Percentiles rank a stretch among this genome's conserved stretches.
Evolutionary conservation across 2,888 invertebrate species (phyloP).

Genomic region (Sinodicranocentrus sp.): DNA sequence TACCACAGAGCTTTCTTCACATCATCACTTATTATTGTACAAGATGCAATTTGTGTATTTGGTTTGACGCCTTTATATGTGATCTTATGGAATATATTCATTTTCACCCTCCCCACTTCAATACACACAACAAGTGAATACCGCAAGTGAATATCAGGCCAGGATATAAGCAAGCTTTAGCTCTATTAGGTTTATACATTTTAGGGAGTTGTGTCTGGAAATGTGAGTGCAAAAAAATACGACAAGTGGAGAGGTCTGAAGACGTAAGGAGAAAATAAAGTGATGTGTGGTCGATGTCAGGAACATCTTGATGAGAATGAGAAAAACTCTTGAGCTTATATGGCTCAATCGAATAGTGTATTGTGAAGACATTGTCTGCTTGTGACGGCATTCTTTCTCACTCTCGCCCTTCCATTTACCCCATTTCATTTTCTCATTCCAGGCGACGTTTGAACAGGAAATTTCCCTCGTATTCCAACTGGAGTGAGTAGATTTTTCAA

Average conservation of each 20-base stretch:
- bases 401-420: conserved; percentile 40
- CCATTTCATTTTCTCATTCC: conserved; percentile 57
- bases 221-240: too few relatives aligned
- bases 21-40: too few relatives aligned
- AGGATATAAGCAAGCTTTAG: too few relatives aligned
- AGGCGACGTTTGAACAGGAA: conserved; percentile 45
- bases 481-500: conserved; percentile 9
- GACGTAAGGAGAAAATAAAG: conserved; percentile 56
- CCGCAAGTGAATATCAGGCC: too few relatives aligned
- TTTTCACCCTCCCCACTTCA: too few relatives aligned
- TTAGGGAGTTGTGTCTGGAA: too few relatives aligned
- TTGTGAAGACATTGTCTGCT: conserved; percentile 56
- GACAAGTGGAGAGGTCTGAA: conserved; percentile 24
- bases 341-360: conserved; percentile 65
- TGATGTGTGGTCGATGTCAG: conserved; percentile 56
- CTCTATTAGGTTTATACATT: too few relatives aligned
- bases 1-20: conserved; percentile 64
- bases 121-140: too few relatives aligned
- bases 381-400: conserved; percentile 64
- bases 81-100: too few relatives aligned
- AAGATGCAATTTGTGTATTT: too few relatives aligned
- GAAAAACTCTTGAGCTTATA: conserved; percentile 66
- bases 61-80: too few relatives aligned
- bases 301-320: conserved; percentile 64
- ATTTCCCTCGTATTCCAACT: conserved; percentile 32